phyloP scores from a whole-genome alignment of 2,888 invertebrate species.

The Pomacea canaliculata region DNA sequence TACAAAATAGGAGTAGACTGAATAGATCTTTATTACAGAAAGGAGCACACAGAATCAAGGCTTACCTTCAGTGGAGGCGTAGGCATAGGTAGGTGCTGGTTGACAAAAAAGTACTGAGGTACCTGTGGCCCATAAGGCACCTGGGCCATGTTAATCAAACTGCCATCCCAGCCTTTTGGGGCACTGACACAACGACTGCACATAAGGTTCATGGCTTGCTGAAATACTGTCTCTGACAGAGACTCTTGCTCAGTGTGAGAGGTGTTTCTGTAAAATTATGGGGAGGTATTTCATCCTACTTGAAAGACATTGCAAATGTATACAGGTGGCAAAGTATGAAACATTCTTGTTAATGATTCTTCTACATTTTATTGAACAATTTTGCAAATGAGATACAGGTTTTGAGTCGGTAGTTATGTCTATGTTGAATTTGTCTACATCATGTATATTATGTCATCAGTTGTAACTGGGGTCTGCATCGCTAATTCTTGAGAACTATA shows the following conservation, averaged over 20 bases:
- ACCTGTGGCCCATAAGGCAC: slow-evolving; percentile 44
- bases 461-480: no score
- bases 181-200: slow-evolving; percentile 51
- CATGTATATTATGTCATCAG: no score
- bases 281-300: no score
- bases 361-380: no score
- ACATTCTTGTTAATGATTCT: no score
- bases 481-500: no score
- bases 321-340: no score
- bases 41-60: background rate
- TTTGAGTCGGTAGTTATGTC: no score
- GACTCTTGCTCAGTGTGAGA: slow-evolving; percentile 37
- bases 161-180: slow-evolving; percentile 24
- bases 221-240: slow-evolving; percentile 53
- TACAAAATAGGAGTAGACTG: background rate
- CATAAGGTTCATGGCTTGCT: slow-evolving; percentile 55
- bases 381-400: no score
- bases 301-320: no score
- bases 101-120: slow-evolving; percentile 59
- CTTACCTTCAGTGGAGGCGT: slow-evolving; percentile 63
- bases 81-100: slow-evolving; percentile 59
- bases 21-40: background rate
- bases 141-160: slow-evolving; percentile 23
- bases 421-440: no score
- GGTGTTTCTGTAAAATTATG: slow-evolving; percentile 19